Evolutionary conservation across 2,888 invertebrate genomes (phyloP), one percentile per base, ranked within the genome.

Genomic region (Bunonema sp.): DNA sequence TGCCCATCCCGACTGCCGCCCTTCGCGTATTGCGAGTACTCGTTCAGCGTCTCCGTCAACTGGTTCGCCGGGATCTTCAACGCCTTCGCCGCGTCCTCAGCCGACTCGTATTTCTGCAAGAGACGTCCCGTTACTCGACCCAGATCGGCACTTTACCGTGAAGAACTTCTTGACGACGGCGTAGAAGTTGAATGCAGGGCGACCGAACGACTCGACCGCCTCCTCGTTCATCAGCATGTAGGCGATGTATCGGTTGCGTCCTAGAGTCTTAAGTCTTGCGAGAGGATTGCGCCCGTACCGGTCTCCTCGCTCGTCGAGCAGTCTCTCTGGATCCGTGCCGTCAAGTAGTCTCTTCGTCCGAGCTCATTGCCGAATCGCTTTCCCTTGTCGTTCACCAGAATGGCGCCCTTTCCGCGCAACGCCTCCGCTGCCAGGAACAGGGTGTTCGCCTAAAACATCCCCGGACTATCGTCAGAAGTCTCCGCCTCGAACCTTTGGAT

Each of bases 361-460:
- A 67, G 50, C 42, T 67, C 67, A 32, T 68, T 64, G 33, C 54
- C 65, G 44, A 67, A 67, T 3, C 67, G 50, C 20, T 45, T 26
- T 10, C 67, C 67, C 5, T 60, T 42, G 4, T 26, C 2, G 33
- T 44, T 34, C 20, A 61, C 60, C 49, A 60, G 41, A 19, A 66
- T 36, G 4, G 61, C 62, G 22, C 66, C 68, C 39, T 62, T 63
- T 38, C 68, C 68, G 10, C 68, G 45, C 16, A 68, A 47, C 18
- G 68, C 68, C 36, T 68, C 68, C 10, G 68, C 68, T 1, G 68
- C 68, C 29, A 68, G 45, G 45, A 68, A 68, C 40, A 67, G 67
- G 3, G 68, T 68, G 15, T 30, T 35, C 2, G 50, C 63, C 1
- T n/a, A n/a, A n/a, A n/a, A n/a, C n/a, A n/a, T n/a, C n/a, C n/a